Conservation (phyloP, 2,888 invertebrate species). For the Lasioglossum vierecki region DNA sequence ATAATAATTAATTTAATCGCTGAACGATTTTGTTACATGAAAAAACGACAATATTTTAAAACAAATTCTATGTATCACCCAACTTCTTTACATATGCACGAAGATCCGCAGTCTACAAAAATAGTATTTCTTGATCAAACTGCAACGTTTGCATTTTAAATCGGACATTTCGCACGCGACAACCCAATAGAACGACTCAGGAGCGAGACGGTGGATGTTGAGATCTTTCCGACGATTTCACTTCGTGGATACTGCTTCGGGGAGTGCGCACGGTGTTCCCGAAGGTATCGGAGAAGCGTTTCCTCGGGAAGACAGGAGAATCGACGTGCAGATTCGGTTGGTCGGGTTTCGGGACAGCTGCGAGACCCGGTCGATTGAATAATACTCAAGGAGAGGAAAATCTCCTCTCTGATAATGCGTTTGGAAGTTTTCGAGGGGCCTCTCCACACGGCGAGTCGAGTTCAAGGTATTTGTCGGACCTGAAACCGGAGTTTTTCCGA, state of each 20-base stretch:
- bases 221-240: background rate
- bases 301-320: background rate
- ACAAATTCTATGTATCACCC: no score
- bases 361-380: background rate
- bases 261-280: background rate
- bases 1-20: no score
- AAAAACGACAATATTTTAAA: no score
- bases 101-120: no score
- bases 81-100: no score
- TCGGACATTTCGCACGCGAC: no score
- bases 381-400: no score
- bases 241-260: background rate
- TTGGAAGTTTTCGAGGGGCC: background rate
- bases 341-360: background rate
- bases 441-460: slow-evolving; percentile 8
- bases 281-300: background rate
- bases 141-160: no score
- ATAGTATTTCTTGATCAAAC: no score
- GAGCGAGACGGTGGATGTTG: background rate
- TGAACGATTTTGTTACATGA: no score
- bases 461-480: slow-evolving; percentile 16
- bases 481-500: slow-evolving; percentile 56
- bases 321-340: background rate
- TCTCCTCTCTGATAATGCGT: background rate
- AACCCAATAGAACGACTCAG: background rate